Evolutionary conservation across 2,797 vertebrate species (phyloP).

Genomic region (Xiphophorus birchmanni): DNA sequence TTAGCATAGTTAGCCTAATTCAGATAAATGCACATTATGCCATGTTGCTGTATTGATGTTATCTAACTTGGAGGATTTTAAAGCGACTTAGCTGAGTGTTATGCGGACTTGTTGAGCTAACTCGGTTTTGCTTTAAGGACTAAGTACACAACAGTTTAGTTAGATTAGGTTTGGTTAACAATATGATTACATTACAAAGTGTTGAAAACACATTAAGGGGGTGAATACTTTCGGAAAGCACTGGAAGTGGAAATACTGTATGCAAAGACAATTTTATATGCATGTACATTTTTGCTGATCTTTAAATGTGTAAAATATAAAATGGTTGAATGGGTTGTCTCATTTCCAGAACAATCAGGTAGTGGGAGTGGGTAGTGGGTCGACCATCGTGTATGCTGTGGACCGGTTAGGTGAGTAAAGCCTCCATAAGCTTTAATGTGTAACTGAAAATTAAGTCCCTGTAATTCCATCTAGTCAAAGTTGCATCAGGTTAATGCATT

Average conservation of each 20-base stretch:
- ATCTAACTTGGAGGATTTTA: conserved; percentile 13
- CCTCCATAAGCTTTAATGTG: neutral
- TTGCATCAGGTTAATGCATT: neutral
- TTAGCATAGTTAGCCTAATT: conserved; percentile 35
- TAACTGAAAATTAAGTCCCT: neutral
- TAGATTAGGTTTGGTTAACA: neutral
- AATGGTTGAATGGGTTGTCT: neutral
- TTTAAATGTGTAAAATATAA: neutral
- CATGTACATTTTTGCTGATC: neutral
- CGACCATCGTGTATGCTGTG: conserved; percentile 95
- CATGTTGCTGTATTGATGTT: neutral
- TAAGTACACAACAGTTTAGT: neutral
- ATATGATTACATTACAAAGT: neutral
- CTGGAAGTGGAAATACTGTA: neutral
- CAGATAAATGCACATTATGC: neutral
- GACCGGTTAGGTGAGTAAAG: conserved; percentile 88
- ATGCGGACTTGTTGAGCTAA: conserved; percentile 16
- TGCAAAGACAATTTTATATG: neutral
- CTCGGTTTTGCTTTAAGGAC: conserved; percentile 12
- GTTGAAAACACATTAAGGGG: neutral
- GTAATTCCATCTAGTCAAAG: neutral
- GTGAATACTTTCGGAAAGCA: neutral
- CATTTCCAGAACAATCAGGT: conserved; percentile 90
- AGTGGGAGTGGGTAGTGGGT: conserved; percentile 96
- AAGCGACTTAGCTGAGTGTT: neutral